These are phyloP conservation scores for Drosophila mercatorum DNA, from an alignment of 2,888 invertebrate genomes.

Conservation along the genomic window DNA sequence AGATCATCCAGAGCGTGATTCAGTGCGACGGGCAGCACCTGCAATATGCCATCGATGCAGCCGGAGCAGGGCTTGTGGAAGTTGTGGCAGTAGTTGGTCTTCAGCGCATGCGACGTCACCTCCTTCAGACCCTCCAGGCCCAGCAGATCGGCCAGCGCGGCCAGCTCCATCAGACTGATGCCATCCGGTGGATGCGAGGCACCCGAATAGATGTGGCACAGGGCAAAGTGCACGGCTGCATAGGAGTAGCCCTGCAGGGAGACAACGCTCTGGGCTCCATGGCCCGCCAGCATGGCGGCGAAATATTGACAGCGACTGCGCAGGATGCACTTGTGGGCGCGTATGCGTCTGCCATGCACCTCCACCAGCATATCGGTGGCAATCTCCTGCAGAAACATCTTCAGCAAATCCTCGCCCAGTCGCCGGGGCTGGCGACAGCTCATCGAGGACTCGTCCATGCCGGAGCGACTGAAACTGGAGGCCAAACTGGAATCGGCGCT, in stretches of 20 bases:
- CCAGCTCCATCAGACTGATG: slow-evolving; percentile 93
- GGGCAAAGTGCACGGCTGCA: slow-evolving; percentile 94
- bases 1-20: slow-evolving; percentile 95
- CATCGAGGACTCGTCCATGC: slow-evolving; percentile 85
- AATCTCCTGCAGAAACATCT: slow-evolving; percentile 96
- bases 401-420: slow-evolving; percentile 93
- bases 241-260: slow-evolving; percentile 93
- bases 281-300: slow-evolving; percentile 94
- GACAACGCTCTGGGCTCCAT: slow-evolving; percentile 94
- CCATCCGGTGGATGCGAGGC: slow-evolving; percentile 94
- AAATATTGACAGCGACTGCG: slow-evolving; percentile 97
- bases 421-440: slow-evolving; percentile 86
- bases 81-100: slow-evolving; percentile 95
- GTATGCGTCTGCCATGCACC: slow-evolving; percentile 92
- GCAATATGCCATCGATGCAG: slow-evolving; percentile 94
- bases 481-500: slow-evolving; percentile 87
- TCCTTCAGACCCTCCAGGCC: slow-evolving; percentile 96
- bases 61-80: slow-evolving; percentile 97
- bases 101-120: slow-evolving; percentile 94
- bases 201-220: slow-evolving; percentile 97
- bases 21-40: slow-evolving; percentile 93
- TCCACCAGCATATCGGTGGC: slow-evolving; percentile 95
- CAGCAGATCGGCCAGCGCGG: slow-evolving; percentile 95
- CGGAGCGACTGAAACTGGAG: slow-evolving; percentile 87
- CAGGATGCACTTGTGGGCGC: slow-evolving; percentile 96